Evolutionary conservation across 2,888 invertebrate species (phyloP).

Genomic region (Diarsia mendica): DNA sequence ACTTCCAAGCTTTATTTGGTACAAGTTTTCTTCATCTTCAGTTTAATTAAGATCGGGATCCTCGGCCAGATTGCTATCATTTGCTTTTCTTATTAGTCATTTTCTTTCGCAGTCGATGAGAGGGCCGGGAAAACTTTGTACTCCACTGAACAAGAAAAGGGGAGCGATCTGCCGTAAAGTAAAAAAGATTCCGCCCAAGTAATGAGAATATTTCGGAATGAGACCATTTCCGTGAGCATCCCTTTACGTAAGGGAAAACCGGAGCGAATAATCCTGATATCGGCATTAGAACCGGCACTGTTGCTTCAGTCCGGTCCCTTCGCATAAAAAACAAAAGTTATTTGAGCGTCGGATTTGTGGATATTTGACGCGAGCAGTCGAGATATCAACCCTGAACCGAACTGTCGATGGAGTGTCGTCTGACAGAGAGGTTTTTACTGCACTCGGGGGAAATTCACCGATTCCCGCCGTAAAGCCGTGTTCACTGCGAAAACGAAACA

Average conservation of each 20-base stretch:
- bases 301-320: slow-evolving; percentile 70
- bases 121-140: slow-evolving; percentile 80
- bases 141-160: slow-evolving; percentile 81
- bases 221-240: slow-evolving; percentile 76
- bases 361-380: slow-evolving; percentile 75
- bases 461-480: slow-evolving; percentile 81
- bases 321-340: slow-evolving; percentile 78
- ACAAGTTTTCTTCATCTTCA: slow-evolving; percentile 75
- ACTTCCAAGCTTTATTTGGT: slow-evolving; percentile 61
- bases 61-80: slow-evolving; percentile 80
- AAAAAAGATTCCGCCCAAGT: slow-evolving; percentile 83
- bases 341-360: slow-evolving; percentile 76
- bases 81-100: slow-evolving; percentile 85
- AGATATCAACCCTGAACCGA: slow-evolving; percentile 80
- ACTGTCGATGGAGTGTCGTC: slow-evolving; percentile 79
- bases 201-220: slow-evolving; percentile 85
- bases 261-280: slow-evolving; percentile 77
- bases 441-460: slow-evolving; percentile 87
- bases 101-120: slow-evolving; percentile 79
- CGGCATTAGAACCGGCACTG: slow-evolving; percentile 72
- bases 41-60: slow-evolving; percentile 82
- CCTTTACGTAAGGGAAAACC: slow-evolving; percentile 73
- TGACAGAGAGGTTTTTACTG: slow-evolving; percentile 82
- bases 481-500: slow-evolving; percentile 74
- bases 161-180: slow-evolving; percentile 79